Conservation (phyloP, 2,113 vertebrate species). For the Neolamprologus modestus region DNA sequence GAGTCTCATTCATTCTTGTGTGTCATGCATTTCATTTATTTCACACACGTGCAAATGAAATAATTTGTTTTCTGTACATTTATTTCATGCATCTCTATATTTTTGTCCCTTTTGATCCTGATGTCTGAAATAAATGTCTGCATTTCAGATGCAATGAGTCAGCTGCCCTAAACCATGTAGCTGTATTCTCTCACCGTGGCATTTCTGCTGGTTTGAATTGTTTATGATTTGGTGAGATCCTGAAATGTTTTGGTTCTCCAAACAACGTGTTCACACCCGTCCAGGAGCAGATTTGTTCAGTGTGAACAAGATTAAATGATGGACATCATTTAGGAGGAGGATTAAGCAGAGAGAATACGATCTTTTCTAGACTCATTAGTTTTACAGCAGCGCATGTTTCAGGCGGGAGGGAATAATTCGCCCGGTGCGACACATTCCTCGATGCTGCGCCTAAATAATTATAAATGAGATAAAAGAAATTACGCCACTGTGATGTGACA, state of each 20-base stretch:
- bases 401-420: not conserved
- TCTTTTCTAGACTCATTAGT: not conserved
- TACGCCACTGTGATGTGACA: not conserved
- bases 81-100: not conserved
- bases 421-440: fast-evolving
- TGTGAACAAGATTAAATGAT: not conserved
- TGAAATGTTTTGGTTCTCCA: not conserved
- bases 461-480: not conserved
- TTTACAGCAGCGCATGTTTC: not conserved
- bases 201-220: not conserved
- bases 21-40: not conserved
- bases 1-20: not conserved
- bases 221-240: not conserved
- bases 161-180: fast-evolving
- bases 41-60: not conserved
- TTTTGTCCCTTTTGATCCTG: not conserved
- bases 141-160: not conserved
- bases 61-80: not conserved
- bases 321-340: not conserved
- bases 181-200: fast-evolving
- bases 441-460: not conserved
- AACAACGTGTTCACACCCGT: not conserved
- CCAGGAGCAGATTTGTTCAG: not conserved
- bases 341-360: fast-evolving
- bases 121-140: not conserved